phyloP scores from a whole-genome alignment of 2,888 invertebrate genomes.

The Tinea semifulvella region DNA sequence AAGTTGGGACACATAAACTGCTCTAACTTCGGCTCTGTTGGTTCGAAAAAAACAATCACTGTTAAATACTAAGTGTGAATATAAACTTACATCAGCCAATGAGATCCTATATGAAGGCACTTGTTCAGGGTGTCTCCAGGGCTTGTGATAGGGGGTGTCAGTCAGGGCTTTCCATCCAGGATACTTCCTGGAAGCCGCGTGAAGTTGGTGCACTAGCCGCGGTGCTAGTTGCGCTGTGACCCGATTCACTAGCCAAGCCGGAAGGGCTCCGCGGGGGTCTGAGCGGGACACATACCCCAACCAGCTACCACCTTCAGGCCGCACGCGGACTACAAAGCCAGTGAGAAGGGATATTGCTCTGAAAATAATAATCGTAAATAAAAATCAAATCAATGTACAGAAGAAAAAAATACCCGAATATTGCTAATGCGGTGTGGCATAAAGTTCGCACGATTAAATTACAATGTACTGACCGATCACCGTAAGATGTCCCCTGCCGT shows the following conservation, averaged over 20 bases:
- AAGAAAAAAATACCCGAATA: no score
- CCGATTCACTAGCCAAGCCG: constrained; percentile 89
- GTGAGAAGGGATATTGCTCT: constrained; percentile 71
- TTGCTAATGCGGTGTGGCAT: no score
- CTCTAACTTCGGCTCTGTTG: background rate
- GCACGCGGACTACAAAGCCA: constrained; percentile 73
- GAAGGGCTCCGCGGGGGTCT: constrained; percentile 87
- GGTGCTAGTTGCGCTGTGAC: constrained; percentile 88
- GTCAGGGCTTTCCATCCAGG: constrained; percentile 81
- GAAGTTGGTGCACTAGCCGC: constrained; percentile 82
- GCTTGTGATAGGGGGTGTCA: constrained; percentile 79
- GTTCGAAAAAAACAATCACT: background rate
- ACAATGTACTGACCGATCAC: no score
- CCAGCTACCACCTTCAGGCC: constrained; percentile 71
- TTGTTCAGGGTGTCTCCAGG: constrained; percentile 90
- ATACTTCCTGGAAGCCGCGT: constrained; percentile 85
- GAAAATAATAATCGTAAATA: no score
- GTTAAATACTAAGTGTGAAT: background rate
- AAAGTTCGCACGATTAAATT: no score
- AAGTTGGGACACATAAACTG: no score
- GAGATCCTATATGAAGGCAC: constrained; percentile 76
- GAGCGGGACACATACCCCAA: constrained; percentile 90
- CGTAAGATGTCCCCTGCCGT: no score
- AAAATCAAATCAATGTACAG: no score
- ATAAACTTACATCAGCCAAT: constrained; percentile 71